Evolutionary conservation across 2,113 vertebrate species (phyloP), one percentile per base, ranked within the genome.

Genomic region (Austrofundulus limnaeus): DNA sequence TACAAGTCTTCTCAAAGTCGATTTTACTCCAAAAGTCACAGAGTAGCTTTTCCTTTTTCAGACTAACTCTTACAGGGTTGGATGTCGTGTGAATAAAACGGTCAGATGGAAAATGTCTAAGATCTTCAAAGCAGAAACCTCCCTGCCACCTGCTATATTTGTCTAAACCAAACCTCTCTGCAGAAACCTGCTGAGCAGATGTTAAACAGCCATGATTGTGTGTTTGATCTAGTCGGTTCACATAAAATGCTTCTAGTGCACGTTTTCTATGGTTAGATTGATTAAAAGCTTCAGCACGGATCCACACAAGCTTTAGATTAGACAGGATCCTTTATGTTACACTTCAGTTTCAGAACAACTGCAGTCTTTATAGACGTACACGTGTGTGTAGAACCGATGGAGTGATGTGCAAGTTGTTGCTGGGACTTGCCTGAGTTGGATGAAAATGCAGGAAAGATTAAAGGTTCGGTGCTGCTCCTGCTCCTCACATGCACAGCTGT

Each of bases 211-310:
- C 48, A 19, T 0, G 37, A 58, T 39, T n/a, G 28, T 34, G 2
- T 24, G 39, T 19, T 60, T 68, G 51, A 28, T 14, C 46, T 57
- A 23, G 10, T 31, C 15, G 19, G 15, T 61, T 34, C 46, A n/a
- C 13, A 7, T 24, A 31, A 53, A 42, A 43, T 69, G 17, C 43
- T 42, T 28, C n/a, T 25, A 48, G 39, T 41, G 31, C 9, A n/a
- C 19, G 49, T 19, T 21, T 11, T 54, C 55, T 62, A n/a, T 28
- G 12, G 41, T 58, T 45, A 24, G 9, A 16, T 5, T 67, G 5
- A 60, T 54, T 50, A 38, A 42, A 24, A 60, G 11, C n/a, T 45
- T 23, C 13, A 39, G 12, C 2, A 15, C 14, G 38, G 38, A 43
- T 5, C 42, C 42, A 4, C 7, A n/a, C n/a, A n/a, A n/a, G n/a